Base-by-base conservation (phyloP, 1,140 invertebrate genomes). In the Drosophila elegans region DNA sequence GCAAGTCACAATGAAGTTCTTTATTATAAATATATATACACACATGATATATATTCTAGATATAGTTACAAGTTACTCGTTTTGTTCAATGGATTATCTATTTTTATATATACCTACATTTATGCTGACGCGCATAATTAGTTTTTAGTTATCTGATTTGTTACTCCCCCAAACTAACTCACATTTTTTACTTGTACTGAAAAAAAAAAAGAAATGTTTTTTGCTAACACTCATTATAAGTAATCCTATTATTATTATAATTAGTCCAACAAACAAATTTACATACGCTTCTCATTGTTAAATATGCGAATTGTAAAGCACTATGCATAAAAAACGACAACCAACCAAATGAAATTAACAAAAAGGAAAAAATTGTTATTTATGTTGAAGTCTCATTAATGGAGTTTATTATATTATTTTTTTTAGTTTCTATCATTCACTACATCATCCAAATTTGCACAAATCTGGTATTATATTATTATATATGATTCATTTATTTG, bases 1-100 rank as follows among this genome's bases (percentile, higher is more conserved):
- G 68, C 81, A 80, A 86, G 82, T 86, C 82, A 88, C 82, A 86
- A 86, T 86, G 83, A 88, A 86, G 83, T 88, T 88, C 60, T 74
- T 56, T 59, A 63, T 42, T 53, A 68, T 49, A 55, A 55, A 44
- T 63, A 79, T 38, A 79, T 38, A 57, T 69, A 80, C 49, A 54
- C 53, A 68, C 56, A 46, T 41, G 63, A 44, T 56, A 69, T 71
- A 71, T 59, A 75, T 66, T 21, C 53, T 75, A 75, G 53, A 29
- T 62, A 42, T 61, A 76, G 67, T 63, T 84, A 84, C 74, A 77
- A 80, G 66, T 80, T 85, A 81, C 66, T 78, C 72, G 83, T 88
- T 85, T 82, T 86, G 83, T 86, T 86, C 68, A 88, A 88, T 88
- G 82, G 82, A 86, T 82, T 88, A 69, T 53, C 45, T 68, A 38